Base-by-base conservation (phyloP, 2,888 invertebrate genomes). In the Lepidocyrtinus sp. region DNA sequence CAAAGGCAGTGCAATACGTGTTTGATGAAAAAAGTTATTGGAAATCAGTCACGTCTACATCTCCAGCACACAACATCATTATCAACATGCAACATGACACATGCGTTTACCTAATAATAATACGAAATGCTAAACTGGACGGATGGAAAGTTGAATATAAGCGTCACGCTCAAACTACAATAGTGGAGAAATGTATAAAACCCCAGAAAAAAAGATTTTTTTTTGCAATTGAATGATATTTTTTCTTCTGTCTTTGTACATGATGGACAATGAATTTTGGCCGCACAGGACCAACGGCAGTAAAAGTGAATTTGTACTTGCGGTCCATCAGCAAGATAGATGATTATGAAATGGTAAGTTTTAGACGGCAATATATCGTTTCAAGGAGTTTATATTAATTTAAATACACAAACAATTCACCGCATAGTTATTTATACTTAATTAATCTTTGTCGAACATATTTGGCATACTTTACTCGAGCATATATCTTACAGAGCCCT, bases 261-360 rank as follows among this genome's bases (percentile, higher is more conserved):
- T 72, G 21, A 68, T 70, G 82, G 78, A 79, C 72, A 76, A 72
- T 79, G 81, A 81, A 78, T 77, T 83, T 83, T 84, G 82, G 82
- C 81, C 83, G 78, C 75, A 82, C 83, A 85, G 86, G 81, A 82
- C 75, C 86, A 75, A 86, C 86, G 73, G 70, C 93, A 91, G 97
- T 97, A 89, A 90, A 91, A 89, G 96, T 97, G 92, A 97, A 98
- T 94, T 93, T 98, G 92, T 96, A 93, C 91, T 94, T 98, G 88
- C 94, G 98, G 89, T 97, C 97, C 92, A 96, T 98, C 93, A 96
- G 96, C 93, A 96, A 97, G 94, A 97, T 98, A 92, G 96, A 97
- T 92, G 97, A 97, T 94, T 96, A 96, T 91, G 96, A 96, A 92
- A 98, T 97, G 97, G 97, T 86, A 86, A 86, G 86, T 86, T 68